phyloP scores from a whole-genome alignment of 1,140 invertebrate species.

The Carposina sasakii region DNA sequence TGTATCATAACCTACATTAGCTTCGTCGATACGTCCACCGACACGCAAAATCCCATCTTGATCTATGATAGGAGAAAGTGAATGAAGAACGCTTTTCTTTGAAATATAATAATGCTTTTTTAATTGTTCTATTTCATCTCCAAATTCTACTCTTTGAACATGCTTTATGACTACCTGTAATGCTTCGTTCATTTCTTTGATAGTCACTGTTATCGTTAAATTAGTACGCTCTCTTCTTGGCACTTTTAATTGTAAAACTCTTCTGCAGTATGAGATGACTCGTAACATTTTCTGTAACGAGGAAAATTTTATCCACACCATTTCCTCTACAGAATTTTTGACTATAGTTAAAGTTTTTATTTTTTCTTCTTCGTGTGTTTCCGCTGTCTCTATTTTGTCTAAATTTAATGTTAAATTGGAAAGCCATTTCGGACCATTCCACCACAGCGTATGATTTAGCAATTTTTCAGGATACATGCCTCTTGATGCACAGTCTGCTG shows the following conservation, averaged over 20 bases:
- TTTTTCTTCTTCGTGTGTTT: not conserved
- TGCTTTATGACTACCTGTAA: not conserved
- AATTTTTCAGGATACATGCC: not conserved
- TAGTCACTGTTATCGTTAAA: slow-evolving; percentile 8
- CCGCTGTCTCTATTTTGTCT: not conserved
- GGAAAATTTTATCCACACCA: slow-evolving; percentile 22
- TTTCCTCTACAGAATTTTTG: not conserved
- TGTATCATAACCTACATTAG: slow-evolving; percentile 5
- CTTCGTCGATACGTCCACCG: slow-evolving; percentile 17
- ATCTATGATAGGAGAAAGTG: slow-evolving; percentile 19
- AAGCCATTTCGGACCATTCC: slow-evolving; percentile 1
- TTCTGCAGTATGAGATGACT: slow-evolving; percentile 21
- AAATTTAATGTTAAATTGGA: not conserved
- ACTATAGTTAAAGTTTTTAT: slow-evolving; percentile 1
- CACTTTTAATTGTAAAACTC: slow-evolving; percentile 15
- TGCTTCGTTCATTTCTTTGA: slow-evolving; percentile 4
- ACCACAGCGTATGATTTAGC: slow-evolving; percentile 1
- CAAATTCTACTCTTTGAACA: slow-evolving; percentile 5
- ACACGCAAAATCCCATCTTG: slow-evolving; percentile 23
- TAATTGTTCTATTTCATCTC: slow-evolving; percentile 10
- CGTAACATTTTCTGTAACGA: slow-evolving; percentile 16
- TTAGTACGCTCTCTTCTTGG: slow-evolving; percentile 2
- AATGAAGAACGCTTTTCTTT: slow-evolving; percentile 19
- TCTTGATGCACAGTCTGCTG: slow-evolving; percentile 24
- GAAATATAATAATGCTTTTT: not conserved